Base-by-base conservation (phyloP, 2,888 invertebrate genomes). In the Malthinus seriepunctatus region DNA sequence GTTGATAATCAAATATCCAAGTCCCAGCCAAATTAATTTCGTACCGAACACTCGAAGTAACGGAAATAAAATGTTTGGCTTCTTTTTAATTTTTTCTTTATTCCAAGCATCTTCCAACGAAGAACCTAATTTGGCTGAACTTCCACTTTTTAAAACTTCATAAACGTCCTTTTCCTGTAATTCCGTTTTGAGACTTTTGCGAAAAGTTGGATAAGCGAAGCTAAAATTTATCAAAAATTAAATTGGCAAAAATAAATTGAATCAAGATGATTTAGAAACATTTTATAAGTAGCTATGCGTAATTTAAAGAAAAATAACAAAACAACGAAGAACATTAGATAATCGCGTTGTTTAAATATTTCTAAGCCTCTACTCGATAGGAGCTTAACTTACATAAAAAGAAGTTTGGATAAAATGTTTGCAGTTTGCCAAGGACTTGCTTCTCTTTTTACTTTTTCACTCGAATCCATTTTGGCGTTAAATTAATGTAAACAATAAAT, bases 401-500 rank as follows among this genome's bases (percentile, higher is more conserved):
- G 84, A 68, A 86, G 76, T 63, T 84, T 81, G 2, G 89, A 88
- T 15, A 90, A 67, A n/a, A 81, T 67, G 74, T 85, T 88, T 2
- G 89, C 86, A 5, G 70, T 83, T 69, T 86, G 83, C 62, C 85
- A 80, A 1, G 89, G 90, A 78, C 89, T 88, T 66, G 79, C 75
- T 70, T 83, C 76, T 68, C 82, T 76, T 61, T 79, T 80, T 4
- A 73, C 79, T 72, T 84, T 81, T 56, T 80, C 81, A 0, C 82
- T 82, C 0, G 82, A 81, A 72, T 84, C 83, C 83, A 83, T 83
- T 39, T 15, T 15, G 14, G 1, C 14, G 23, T 23, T 0, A 9
- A 39, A 14, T 39, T 6, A 6, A 15, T 39, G 23, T 39, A 39
- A 39, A 15, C 15, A 39, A 14, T 15, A 23, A 23, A 23, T 3